Conservation (phyloP, 2,797 vertebrate genomes). For the Pseudotriccus pelzelni region DNA sequence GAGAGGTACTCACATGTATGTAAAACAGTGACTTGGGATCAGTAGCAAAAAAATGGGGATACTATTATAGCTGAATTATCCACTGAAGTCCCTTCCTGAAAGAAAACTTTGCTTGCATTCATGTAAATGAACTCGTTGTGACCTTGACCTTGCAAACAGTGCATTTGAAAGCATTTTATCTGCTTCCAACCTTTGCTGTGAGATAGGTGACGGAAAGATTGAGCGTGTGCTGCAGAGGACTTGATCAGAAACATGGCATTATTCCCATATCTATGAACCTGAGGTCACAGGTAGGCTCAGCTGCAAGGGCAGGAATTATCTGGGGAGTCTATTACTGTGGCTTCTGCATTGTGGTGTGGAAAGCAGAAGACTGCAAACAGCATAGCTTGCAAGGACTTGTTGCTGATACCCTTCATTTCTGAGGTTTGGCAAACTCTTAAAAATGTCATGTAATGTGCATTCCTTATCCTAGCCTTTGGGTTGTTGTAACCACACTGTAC, state of each 20-base stretch:
- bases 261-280: not conserved
- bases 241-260: fast-evolving
- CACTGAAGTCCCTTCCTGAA: not conserved
- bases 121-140: not conserved
- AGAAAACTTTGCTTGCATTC: not conserved
- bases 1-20: not conserved
- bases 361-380: not conserved
- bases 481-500: not conserved
- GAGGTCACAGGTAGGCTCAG: not conserved
- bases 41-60: not conserved
- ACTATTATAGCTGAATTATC: not conserved
- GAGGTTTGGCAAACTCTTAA: not conserved
- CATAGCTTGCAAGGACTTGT: not conserved
- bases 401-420: not conserved
- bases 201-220: not conserved
- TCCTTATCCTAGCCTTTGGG: not conserved
- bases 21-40: not conserved
- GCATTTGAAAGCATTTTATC: not conserved
- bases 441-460: not conserved
- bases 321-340: not conserved
- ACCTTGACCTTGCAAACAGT: not conserved
- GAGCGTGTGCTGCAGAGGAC: fast-evolving
- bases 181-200: not conserved
- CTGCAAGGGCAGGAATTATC: not conserved
- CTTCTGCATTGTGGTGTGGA: not conserved